These are phyloP conservation scores for Forbesichthys agassizii DNA, from an alignment of 2,113 vertebrate species.

Conservation along the genomic window DNA sequence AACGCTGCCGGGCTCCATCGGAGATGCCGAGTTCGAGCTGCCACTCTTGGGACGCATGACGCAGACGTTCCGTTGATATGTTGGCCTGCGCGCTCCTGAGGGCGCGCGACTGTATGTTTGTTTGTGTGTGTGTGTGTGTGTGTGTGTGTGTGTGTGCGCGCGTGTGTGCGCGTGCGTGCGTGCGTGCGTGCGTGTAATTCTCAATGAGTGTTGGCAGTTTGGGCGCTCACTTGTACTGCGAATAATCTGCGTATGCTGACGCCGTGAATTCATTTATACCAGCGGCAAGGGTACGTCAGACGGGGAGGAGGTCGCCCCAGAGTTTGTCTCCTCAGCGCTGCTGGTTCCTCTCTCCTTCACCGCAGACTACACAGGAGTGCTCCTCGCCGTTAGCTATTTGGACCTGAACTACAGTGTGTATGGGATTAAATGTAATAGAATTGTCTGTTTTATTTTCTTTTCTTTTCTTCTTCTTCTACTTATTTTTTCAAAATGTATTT, in stretches of 20 bases:
- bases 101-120: background rate
- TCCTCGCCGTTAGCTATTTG: background rate
- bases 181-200: slow-evolving; percentile 24
- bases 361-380: slow-evolving; percentile 36
- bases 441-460: background rate
- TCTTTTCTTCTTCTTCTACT: too few relatives aligned
- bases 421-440: background rate
- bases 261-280: slow-evolving; percentile 78
- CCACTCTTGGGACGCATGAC: slow-evolving; percentile 75
- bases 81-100: background rate
- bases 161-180: slow-evolving; percentile 18
- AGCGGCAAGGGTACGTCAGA: slow-evolving; percentile 76
- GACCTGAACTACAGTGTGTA: background rate
- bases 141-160: slow-evolving; percentile 2
- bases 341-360: slow-evolving; percentile 48
- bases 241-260: slow-evolving; percentile 74
- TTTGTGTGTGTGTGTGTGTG: background rate
- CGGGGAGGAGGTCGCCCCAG: slow-evolving; percentile 63
- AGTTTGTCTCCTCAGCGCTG: slow-evolving; percentile 65
- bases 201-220: slow-evolving; percentile 54
- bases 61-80: slow-evolving; percentile 54
- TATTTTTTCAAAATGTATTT: too few relatives aligned
- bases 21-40: slow-evolving; percentile 60
- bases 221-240: slow-evolving; percentile 63
- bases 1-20: slow-evolving; percentile 64